Evolutionary conservation across 2,888 invertebrate species (phyloP).

Genomic region (Eupithecia tripunctaria): DNA sequence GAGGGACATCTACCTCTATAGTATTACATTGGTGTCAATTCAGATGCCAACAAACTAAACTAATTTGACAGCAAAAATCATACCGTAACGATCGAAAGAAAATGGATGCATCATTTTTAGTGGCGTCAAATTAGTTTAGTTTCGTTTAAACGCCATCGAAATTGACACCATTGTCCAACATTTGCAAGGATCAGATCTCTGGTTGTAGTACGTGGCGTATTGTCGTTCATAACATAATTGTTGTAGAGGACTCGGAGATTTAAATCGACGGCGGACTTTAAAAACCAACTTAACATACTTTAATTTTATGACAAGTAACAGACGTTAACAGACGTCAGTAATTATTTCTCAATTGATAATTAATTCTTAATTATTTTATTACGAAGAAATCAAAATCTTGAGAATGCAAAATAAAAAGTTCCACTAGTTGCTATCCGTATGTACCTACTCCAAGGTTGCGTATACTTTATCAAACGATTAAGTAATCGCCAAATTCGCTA

Average conservation of each 20-base stretch:
- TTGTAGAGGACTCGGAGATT: not conserved
- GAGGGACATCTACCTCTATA: too few relatives aligned
- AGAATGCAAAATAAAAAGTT: not conserved
- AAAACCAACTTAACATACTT: not conserved
- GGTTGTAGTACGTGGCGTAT: not conserved
- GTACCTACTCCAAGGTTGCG: conserved; percentile 45
- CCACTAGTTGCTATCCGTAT: not conserved
- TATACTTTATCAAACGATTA: conserved; percentile 50
- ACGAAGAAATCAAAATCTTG: not conserved
- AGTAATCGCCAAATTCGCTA: conserved; percentile 54
- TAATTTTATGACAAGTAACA: not conserved
- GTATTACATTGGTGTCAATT: too few relatives aligned
- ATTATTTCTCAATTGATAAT: not conserved
- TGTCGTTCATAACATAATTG: not conserved
- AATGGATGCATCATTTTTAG: too few relatives aligned
- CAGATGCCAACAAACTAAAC: too few relatives aligned
- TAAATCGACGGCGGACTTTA: not conserved
- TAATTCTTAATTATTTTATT: not conserved
- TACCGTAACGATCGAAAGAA: too few relatives aligned
- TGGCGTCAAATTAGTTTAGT: too few relatives aligned
- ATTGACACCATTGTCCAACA: not conserved
- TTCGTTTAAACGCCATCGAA: too few relatives aligned
- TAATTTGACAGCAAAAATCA: too few relatives aligned
- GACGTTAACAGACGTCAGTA: not conserved
- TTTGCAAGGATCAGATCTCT: not conserved